These are phyloP conservation scores for Premnoplex brunnescens DNA, from an alignment of 2,797 vertebrate species.

Conservation along the genomic window DNA sequence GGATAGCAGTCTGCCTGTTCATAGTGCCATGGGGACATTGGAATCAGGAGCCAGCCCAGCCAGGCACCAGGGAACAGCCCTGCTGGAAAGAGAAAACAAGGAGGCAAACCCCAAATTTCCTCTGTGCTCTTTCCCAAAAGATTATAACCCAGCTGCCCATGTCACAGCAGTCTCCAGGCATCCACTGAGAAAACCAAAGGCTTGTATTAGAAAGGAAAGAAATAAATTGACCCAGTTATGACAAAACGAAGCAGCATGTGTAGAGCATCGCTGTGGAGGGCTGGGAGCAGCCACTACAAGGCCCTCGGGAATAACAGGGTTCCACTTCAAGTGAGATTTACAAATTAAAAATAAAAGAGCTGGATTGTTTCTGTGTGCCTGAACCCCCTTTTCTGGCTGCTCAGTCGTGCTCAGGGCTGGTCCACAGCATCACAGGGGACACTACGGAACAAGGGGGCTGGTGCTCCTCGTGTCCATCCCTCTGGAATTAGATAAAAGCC, in stretches of 20 bases:
- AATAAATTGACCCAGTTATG: conserved; percentile 38
- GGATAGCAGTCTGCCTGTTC: not conserved
- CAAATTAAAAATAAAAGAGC: conserved; percentile 14
- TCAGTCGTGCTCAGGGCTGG: not conserved
- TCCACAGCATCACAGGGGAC: not conserved
- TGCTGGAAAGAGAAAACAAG: not conserved
- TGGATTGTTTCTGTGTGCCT: not conserved
- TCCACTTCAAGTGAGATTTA: conserved; percentile 31
- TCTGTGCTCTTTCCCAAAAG: not conserved
- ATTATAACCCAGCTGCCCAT: not conserved
- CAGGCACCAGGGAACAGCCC: not conserved
- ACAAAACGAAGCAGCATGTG: not conserved
- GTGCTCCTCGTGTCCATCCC: fast-evolving
- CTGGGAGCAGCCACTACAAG: not conserved
- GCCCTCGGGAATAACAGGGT: not conserved
- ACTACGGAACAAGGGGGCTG: fast-evolving
- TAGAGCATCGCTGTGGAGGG: not conserved
- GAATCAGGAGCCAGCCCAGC: not conserved
- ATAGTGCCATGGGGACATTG: fast-evolving
- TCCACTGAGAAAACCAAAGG: conserved; percentile 26
- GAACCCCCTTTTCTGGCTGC: not conserved
- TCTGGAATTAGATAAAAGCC: not conserved
- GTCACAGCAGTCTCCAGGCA: conserved; percentile 10
- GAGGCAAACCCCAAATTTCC: not conserved
- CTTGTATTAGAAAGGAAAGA: not conserved